Percentiles rank a stretch among this genome's conserved stretches.
These are phyloP conservation scores for Plectrocnemia conspersa DNA, from an alignment of 1,140 invertebrate genomes.

Conservation along the genomic window DNA sequence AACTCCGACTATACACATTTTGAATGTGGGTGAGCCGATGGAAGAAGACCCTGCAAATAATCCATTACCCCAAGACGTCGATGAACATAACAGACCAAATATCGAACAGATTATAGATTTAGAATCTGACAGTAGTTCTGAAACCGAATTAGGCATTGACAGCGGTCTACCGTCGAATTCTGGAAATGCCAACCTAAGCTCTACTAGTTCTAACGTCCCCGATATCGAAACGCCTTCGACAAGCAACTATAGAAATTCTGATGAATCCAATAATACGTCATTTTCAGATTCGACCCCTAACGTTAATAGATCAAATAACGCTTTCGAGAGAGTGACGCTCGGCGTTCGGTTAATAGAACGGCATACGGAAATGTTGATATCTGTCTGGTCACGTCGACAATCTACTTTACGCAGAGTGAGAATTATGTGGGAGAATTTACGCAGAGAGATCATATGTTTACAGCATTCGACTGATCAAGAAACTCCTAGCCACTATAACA, in stretches of 20 bases:
- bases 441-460: constrained; percentile 54
- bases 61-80: too few relatives aligned
- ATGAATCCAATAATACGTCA: neutral
- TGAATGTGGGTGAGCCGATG: too few relatives aligned
- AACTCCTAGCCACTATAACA: constrained; percentile 42
- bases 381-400: constrained; percentile 43
- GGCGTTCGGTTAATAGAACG: constrained; percentile 44
- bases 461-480: constrained; percentile 47
- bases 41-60: too few relatives aligned
- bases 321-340: constrained; percentile 43
- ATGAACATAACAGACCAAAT: too few relatives aligned
- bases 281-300: too few relatives aligned
- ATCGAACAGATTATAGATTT: constrained; percentile 32
- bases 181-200: neutral
- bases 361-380: constrained; percentile 42
- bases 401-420: constrained; percentile 54
- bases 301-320: constrained; percentile 37
- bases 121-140: constrained; percentile 37
- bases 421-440: constrained; percentile 59
- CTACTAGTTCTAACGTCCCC: neutral
- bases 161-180: constrained; percentile 25
- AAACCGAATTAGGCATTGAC: constrained; percentile 30
- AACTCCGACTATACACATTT: too few relatives aligned
- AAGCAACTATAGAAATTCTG: constrained; percentile 9
- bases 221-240: constrained; percentile 18